phyloP scores from a whole-genome alignment of 2,113 vertebrate species.

The Etheostoma spectabile region DNA sequence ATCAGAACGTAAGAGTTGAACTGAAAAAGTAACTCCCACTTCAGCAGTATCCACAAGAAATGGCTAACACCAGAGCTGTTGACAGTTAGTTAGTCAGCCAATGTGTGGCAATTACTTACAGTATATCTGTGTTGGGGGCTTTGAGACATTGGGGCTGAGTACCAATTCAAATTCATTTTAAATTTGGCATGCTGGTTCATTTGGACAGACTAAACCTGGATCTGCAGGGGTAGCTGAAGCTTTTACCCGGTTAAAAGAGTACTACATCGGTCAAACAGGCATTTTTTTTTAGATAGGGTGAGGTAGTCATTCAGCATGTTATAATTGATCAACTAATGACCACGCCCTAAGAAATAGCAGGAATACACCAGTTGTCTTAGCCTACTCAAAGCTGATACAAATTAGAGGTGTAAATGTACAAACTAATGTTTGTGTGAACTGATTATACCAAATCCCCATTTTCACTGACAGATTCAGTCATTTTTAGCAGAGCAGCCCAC shows the following conservation, averaged over 20 bases:
- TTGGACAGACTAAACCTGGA: neutral
- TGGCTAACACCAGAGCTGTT: neutral
- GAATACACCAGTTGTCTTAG: too few species aligned
- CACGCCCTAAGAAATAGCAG: neutral
- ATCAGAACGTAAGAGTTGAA: slow-evolving; percentile 4
- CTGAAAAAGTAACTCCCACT: slow-evolving; percentile 7
- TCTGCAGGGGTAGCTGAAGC: neutral
- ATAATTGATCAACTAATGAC: too few species aligned
- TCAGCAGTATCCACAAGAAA: neutral
- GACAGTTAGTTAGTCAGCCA: neutral
- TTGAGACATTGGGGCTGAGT: neutral
- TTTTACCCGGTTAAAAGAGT: neutral
- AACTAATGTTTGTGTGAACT: neutral
- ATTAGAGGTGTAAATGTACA: too few species aligned
- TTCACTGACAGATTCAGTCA: neutral
- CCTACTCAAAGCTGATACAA: too few species aligned
- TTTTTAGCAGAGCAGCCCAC: neutral
- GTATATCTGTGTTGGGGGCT: neutral
- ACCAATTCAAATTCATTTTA: neutral
- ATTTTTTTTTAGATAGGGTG: neutral
- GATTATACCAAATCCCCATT: neutral
- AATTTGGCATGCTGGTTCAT: neutral
- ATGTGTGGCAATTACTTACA: neutral
- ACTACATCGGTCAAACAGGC: neutral
- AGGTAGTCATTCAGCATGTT: neutral